A percentile compares a stretch with the other conserved stretches of the same genome.
Evolutionary conservation across 2,888 invertebrate species (phyloP).

Genomic region (Heliconius ismenius): DNA sequence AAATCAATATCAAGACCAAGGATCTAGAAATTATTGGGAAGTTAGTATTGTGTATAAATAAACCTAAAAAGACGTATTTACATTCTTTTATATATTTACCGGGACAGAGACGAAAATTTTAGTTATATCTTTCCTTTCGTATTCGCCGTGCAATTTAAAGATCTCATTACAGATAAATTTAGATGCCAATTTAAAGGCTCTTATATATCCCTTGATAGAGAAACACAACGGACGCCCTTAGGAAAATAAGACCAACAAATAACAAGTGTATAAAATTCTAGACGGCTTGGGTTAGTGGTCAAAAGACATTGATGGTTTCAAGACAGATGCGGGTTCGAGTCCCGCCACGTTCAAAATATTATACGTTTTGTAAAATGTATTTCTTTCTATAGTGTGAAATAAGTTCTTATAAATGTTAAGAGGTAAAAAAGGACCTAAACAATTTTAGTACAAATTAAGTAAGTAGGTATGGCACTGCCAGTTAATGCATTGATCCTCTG

Average conservation of each 20-base stretch:
- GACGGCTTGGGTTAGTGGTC: neutral
- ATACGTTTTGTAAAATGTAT: too few species aligned
- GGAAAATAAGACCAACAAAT: neutral
- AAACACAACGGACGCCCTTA: neutral
- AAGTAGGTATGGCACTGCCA: too few species aligned
- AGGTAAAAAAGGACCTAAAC: too few species aligned
- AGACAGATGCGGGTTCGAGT: too few species aligned
- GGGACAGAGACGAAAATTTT: neutral
- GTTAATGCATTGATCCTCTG: too few species aligned
- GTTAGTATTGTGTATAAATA: too few species aligned
- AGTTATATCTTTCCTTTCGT: neutral
- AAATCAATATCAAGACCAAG: slow-evolving; percentile 9
- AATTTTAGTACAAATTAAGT: too few species aligned
- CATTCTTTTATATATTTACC: neutral
- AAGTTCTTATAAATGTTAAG: too few species aligned
- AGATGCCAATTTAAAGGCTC: neutral
- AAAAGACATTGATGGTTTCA: too few species aligned
- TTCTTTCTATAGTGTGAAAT: too few species aligned
- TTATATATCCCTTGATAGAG: neutral
- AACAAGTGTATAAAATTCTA: neutral
- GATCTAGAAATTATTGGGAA: neutral
- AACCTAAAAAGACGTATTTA: too few species aligned
- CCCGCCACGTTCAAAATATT: too few species aligned
- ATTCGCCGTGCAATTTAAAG: neutral
- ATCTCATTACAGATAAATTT: neutral